These are phyloP conservation scores for Drosophila takahashii DNA, from an alignment of 1,140 invertebrate genomes.

Conservation along the genomic window DNA sequence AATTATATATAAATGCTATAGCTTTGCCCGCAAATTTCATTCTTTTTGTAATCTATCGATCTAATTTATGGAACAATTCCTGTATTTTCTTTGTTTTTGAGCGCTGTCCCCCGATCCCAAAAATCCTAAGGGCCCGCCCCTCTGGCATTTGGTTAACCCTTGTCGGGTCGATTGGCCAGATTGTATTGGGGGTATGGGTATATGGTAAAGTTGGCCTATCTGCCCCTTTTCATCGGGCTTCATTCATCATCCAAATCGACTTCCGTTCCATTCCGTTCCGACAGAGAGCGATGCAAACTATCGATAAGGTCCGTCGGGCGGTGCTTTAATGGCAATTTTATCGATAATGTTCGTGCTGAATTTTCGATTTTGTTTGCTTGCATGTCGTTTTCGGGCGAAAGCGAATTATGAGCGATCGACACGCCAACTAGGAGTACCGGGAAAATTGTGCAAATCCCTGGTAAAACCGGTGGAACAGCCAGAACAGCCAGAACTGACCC, in stretches of 20 bases:
- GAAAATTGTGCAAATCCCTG: slow-evolving; percentile 69
- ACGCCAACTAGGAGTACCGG: slow-evolving; percentile 63
- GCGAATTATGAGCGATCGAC: slow-evolving; percentile 82
- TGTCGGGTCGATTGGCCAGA: background rate
- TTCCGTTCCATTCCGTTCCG: slow-evolving; percentile 62
- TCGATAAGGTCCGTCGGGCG: slow-evolving; percentile 58
- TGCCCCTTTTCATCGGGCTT: slow-evolving; percentile 69
- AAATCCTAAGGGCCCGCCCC: background rate
- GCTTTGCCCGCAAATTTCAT: background rate
- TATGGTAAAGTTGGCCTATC: slow-evolving; percentile 38
- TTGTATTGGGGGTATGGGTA: background rate
- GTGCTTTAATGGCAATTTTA: slow-evolving; percentile 82
- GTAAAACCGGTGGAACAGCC: slow-evolving; percentile 6
- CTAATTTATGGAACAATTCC: background rate
- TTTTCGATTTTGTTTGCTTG: slow-evolving; percentile 83
- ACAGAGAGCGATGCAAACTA: slow-evolving; percentile 71
- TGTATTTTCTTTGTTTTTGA: background rate
- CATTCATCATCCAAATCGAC: slow-evolving; percentile 82
- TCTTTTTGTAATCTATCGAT: background rate
- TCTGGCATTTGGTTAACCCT: slow-evolving; percentile 13
- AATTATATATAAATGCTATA: no score
- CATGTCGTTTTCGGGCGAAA: slow-evolving; percentile 55
- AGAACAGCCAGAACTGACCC: slow-evolving; percentile 6
- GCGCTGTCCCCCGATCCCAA: background rate
- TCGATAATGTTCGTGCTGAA: slow-evolving; percentile 83